Percentiles rank a stretch among this genome's conserved stretches.
These are phyloP conservation scores for Yponomeuta sedellus DNA, from an alignment of 2,888 invertebrate genomes.

Conservation along the genomic window DNA sequence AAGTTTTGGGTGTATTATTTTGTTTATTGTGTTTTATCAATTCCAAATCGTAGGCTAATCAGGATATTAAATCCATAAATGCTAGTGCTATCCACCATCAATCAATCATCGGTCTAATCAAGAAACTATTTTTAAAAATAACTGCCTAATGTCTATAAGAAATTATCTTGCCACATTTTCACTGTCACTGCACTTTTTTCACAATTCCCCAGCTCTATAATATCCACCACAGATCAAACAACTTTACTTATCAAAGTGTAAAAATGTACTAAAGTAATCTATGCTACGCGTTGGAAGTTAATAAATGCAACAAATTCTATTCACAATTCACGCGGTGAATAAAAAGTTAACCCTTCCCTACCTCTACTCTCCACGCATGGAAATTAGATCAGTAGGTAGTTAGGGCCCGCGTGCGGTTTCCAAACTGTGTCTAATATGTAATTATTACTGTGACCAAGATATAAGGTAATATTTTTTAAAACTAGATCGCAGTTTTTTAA, in stretches of 20 bases:
- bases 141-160: background rate
- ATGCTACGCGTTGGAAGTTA: slow-evolving; percentile 52
- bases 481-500: too few relatives aligned
- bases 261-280: slow-evolving; percentile 71
- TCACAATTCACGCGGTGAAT: slow-evolving; percentile 67
- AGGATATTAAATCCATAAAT: background rate
- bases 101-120: background rate
- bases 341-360: slow-evolving; percentile 65
- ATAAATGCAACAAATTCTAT: slow-evolving; percentile 63
- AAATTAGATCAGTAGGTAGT: slow-evolving; percentile 76
- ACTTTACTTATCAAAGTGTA: slow-evolving; percentile 58
- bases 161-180: background rate
- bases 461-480: too few relatives aligned
- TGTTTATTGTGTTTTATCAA: background rate
- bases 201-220: slow-evolving; percentile 11
- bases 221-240: slow-evolving; percentile 33
- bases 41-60: background rate
- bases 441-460: background rate
- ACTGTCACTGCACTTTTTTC: background rate
- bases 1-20: too few relatives aligned
- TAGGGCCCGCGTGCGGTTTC: slow-evolving; percentile 33
- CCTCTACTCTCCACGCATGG: slow-evolving; percentile 65
- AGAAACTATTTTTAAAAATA: background rate
- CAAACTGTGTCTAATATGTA: slow-evolving; percentile 32
- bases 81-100: background rate